Conservation (phyloP, 2,113 vertebrate species). For the Theristicus caerulescens region DNA sequence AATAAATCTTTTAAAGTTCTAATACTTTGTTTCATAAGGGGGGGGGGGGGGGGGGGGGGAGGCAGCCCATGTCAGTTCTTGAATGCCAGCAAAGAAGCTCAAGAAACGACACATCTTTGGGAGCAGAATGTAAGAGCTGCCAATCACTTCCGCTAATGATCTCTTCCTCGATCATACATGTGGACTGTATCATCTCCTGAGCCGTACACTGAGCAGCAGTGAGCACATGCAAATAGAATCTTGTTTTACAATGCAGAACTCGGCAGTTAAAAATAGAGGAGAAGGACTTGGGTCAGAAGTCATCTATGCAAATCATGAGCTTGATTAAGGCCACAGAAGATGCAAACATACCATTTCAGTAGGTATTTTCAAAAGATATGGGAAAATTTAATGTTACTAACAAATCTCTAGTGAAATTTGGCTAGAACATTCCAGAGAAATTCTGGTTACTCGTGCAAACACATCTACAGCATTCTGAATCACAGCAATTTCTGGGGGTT, state of each 20-base stretch:
- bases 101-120: not conserved
- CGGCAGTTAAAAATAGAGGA: not conserved
- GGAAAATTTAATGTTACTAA: not conserved
- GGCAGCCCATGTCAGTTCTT: not conserved
- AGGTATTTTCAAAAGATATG: not conserved
- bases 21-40: not conserved
- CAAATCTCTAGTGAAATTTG: not conserved
- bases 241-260: not conserved
- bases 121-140: not conserved
- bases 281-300: not conserved
- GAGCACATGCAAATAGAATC: not conserved
- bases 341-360: not conserved
- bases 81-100: not conserved
- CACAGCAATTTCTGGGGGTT: not conserved
- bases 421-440: not conserved
- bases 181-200: accelerated
- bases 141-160: not conserved
- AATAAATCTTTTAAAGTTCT: not conserved
- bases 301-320: not conserved
- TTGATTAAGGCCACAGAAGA: not conserved
- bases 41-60: too few species aligned
- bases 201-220: accelerated
- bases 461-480: not conserved
- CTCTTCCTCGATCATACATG: accelerated
- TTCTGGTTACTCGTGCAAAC: not conserved